These are phyloP conservation scores for Conus ventricosus DNA, from an alignment of 1,140 invertebrate species.

Conservation along the genomic window DNA sequence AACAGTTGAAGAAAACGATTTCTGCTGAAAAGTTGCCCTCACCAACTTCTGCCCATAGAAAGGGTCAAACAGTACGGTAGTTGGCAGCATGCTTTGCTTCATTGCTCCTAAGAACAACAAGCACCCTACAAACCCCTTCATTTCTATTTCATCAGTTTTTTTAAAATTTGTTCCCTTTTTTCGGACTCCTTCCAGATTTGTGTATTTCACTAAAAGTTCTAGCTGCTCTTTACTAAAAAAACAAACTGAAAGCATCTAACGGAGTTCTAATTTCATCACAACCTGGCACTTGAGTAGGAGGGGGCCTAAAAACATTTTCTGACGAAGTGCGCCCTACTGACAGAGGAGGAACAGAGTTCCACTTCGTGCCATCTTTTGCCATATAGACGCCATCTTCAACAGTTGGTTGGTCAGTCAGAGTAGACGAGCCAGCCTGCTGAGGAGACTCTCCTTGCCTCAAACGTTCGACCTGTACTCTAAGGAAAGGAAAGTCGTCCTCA, in stretches of 20 bases:
- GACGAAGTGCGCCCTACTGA: background rate
- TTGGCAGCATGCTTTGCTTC: background rate
- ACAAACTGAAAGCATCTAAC: background rate
- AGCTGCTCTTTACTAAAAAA: background rate
- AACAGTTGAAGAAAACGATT: slow-evolving; percentile 39
- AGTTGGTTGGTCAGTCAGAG: no score
- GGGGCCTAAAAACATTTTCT: background rate
- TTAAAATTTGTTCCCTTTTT: background rate
- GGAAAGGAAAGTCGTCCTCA: no score
- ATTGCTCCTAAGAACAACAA: background rate
- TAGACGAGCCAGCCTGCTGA: no score
- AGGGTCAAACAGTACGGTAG: background rate
- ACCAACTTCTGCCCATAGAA: slow-evolving; percentile 21
- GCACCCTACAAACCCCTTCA: background rate
- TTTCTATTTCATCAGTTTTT: slow-evolving; percentile 5
- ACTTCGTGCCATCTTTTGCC: background rate
- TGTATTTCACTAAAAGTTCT: background rate
- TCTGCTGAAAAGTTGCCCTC: slow-evolving; percentile 45
- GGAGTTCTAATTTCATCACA: background rate
- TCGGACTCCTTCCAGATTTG: background rate
- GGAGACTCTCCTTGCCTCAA: no score
- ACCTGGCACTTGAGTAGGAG: background rate
- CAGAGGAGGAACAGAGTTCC: background rate
- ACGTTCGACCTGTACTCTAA: no score
- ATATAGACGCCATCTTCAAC: no score